Evolutionary conservation across 2,797 vertebrate species (phyloP), one percentile per base, ranked within the genome.

Genomic region (Rhyacichthys aspro): DNA sequence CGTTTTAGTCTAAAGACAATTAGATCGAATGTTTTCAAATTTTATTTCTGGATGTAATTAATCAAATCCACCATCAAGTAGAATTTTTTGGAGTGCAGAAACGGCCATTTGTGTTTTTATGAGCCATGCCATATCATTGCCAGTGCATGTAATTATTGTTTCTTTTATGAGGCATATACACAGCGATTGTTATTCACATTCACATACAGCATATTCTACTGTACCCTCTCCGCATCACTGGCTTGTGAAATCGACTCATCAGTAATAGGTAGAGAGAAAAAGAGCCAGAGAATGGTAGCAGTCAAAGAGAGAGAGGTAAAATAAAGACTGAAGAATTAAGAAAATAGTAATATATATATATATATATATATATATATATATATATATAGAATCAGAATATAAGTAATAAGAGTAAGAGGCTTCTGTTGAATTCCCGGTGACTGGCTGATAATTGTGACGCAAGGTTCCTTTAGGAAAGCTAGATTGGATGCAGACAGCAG

Each of bases 201-300:
- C 38, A 17, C 76, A 70, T 72, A 64, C 70, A 47, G 64, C 78
- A 76, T 78, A 84, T 87, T 86, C 70, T 79, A 89, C 87, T 87
- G 86, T 86, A 88, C 79, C 81, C 77, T 78, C 66, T 82, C 74
- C 43, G 84, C 86, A 89, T 70, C 88, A 89, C 58, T 89, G 90
- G 62, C 66, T 90, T 76, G 74, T 89, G 86, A 90, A 91, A 91
- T 91, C 85, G 75, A 89, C 88, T 86, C 83, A 82, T 88, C 83
- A 84, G 82, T 84, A 88, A 88, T 85, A 81, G 67, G 81, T 81
- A 70, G 79, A 15, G 50, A 53, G 49, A 52, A 18, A 53, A 23
- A 11, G 12, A 19, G 37, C 16, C 36, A 39, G 18, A 9, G 16
- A 11, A 18, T 1, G 1, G 33, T n/a, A 37, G 47, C 17, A 3